Conservation (phyloP, 2,888 invertebrate species). For the Fissipunctia ypsillon region DNA sequence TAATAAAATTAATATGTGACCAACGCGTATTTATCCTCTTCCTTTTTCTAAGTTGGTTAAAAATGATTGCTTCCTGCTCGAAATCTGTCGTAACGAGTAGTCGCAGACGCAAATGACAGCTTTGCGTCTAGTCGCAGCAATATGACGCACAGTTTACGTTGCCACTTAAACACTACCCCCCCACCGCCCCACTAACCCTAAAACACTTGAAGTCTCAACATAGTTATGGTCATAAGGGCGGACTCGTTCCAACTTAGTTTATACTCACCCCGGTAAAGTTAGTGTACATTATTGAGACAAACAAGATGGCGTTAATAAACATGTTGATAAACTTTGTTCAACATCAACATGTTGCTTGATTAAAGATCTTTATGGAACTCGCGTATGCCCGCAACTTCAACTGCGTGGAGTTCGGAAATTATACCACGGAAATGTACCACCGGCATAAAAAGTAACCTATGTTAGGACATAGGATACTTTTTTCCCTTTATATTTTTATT, state of each 20-base stretch:
- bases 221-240: slow-evolving; percentile 55
- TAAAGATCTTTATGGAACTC: slow-evolving; percentile 22
- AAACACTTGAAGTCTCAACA: slow-evolving; percentile 54
- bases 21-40: no score
- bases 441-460: not conserved
- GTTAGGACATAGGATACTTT: no score
- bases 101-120: no score
- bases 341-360: slow-evolving; percentile 22
- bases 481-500: no score
- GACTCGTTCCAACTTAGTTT: slow-evolving; percentile 62
- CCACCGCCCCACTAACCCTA: slow-evolving; percentile 16
- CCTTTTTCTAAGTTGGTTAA: no score
- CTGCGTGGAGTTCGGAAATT: not conserved
- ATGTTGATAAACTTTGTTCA: slow-evolving; percentile 33
- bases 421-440: not conserved
- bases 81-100: no score
- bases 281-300: slow-evolving; percentile 59
- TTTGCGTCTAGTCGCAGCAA: no score
- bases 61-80: no score
- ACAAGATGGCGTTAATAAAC: slow-evolving; percentile 57
- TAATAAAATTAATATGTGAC: no score
- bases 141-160: no score
- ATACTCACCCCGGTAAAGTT: slow-evolving; percentile 45
- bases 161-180: not conserved
- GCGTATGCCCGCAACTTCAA: no score